phyloP scores from a whole-genome alignment of 2,113 vertebrate genomes.

The Deroptyus accipitrinus region DNA sequence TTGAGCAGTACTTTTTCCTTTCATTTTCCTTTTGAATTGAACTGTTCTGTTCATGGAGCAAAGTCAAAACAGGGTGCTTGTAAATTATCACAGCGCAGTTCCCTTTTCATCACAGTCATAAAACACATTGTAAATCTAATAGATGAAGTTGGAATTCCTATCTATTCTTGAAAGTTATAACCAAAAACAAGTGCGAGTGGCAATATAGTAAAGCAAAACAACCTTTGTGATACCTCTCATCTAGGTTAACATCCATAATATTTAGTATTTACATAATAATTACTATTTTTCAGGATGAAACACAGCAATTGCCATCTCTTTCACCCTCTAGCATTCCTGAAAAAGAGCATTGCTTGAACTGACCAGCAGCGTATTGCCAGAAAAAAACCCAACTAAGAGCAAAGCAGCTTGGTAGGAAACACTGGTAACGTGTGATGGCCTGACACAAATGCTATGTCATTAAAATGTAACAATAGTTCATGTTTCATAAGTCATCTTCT shows the following conservation, averaged over 20 bases:
- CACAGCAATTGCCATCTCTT: not conserved
- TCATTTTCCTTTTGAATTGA: constrained; percentile 57
- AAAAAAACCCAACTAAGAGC: not conserved
- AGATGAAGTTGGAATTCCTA: not conserved
- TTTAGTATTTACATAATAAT: not conserved
- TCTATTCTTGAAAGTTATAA: not conserved
- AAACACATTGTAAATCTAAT: not conserved
- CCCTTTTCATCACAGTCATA: not conserved
- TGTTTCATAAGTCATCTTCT: not conserved
- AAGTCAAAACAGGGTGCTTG: constrained; percentile 17
- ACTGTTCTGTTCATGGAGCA: not conserved
- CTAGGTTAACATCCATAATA: not conserved
- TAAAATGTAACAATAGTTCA: not conserved
- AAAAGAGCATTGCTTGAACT: not conserved
- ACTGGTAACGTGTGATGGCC: not conserved
- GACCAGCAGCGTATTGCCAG: not conserved
- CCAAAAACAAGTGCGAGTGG: not conserved
- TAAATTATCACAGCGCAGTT: constrained; percentile 24
- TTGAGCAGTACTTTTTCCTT: constrained; percentile 50
- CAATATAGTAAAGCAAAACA: not conserved
- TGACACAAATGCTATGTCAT: not conserved
- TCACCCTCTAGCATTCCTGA: not conserved
- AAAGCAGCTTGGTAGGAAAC: not conserved
- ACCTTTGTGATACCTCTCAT: not conserved
- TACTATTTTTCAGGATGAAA: not conserved